Conservation (phyloP, 2,113 vertebrate species). For the Willisornis vidua region DNA sequence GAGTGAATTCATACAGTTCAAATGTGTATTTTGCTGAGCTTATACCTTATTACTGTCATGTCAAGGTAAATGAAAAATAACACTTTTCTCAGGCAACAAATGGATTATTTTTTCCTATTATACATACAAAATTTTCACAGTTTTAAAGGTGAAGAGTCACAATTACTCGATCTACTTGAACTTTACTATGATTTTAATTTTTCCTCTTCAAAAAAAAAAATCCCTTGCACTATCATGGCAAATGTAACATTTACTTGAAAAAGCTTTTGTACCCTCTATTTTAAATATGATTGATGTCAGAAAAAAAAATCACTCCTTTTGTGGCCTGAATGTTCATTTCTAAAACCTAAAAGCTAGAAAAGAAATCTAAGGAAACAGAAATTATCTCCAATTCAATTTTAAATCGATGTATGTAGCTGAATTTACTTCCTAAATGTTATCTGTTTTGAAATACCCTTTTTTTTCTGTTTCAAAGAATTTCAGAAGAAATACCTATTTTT, state of each 20-base stretch:
- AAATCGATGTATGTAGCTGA: not conserved
- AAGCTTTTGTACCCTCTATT: accelerated
- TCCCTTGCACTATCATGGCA: not conserved
- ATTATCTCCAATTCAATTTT: not conserved
- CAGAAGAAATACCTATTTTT: not conserved
- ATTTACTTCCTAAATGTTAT: not conserved
- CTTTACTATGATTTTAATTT: not conserved
- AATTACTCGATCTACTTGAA: not conserved
- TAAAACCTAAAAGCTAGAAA: not conserved
- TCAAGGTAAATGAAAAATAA: not conserved
- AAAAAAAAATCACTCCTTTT: not conserved
- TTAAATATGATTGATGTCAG: not conserved
- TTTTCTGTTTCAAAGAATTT: not conserved
- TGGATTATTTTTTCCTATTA: not conserved
- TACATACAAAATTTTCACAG: not conserved
- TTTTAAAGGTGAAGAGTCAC: not conserved
- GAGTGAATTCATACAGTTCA: not conserved
- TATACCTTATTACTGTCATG: not conserved
- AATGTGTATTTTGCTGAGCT: not conserved
- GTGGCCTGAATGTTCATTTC: not conserved
- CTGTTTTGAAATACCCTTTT: not conserved
- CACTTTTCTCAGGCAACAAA: not conserved
- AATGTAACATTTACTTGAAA: not conserved
- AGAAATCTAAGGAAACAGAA: not conserved
- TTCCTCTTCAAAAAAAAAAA: not conserved